Evolutionary conservation across 2,113 vertebrate genomes (phyloP).

Genomic region (Glareola pratincola): DNA sequence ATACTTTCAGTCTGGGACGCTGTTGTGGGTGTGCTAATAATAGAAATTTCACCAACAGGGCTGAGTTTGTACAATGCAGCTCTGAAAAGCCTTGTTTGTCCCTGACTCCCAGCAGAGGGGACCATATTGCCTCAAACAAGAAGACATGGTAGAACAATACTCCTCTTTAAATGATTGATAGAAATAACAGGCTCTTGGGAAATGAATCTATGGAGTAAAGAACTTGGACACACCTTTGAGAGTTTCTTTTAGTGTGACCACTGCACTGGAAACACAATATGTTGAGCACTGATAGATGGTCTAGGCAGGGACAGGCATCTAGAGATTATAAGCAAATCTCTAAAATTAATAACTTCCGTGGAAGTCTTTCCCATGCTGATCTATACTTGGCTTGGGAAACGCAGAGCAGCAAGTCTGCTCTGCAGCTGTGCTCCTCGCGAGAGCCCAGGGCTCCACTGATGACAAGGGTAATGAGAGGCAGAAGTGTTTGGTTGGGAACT

Average conservation of each 20-base stretch:
- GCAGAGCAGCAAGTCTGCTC: not conserved
- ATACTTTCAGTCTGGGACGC: not conserved
- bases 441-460: not conserved
- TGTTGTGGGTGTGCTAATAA: not conserved
- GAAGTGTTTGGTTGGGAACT: not conserved
- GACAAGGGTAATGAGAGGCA: rapidly evolving
- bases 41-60: not conserved
- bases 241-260: not conserved
- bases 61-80: not conserved
- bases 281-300: rapidly evolving
- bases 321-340: not conserved
- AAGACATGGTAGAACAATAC: not conserved
- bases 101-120: not conserved
- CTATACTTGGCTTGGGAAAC: not conserved
- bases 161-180: not conserved
- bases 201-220: not conserved
- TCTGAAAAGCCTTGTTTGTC: not conserved
- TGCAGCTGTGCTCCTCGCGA: not conserved
- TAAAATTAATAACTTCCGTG: not conserved
- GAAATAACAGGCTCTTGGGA: not conserved
- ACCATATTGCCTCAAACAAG: rapidly evolving
- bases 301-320: not conserved
- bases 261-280: not conserved
- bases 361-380: not conserved
- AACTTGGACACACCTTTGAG: not conserved